Evolutionary conservation across 1,140 invertebrate species (phyloP).

Genomic region (Atta texana): DNA sequence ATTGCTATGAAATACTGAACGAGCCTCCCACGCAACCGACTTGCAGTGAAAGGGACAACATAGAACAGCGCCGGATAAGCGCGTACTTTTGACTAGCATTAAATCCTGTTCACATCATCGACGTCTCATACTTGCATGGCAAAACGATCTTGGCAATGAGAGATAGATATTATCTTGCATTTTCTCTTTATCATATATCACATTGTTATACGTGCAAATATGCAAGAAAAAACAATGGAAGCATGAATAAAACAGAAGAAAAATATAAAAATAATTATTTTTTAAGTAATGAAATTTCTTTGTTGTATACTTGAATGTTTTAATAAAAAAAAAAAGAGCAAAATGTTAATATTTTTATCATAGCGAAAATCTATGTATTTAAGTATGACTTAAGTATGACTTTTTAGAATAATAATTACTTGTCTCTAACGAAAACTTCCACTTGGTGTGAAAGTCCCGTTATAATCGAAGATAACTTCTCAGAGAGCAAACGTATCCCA

Average conservation of each 20-base stretch:
- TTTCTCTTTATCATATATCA: background rate
- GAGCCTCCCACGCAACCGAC: conserved; percentile 79
- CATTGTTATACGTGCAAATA: background rate
- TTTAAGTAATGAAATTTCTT: background rate
- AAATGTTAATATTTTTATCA: background rate
- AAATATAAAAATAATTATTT: background rate
- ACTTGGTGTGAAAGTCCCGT: conserved; percentile 54
- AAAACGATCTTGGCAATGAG: conserved; percentile 57
- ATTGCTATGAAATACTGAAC: conserved; percentile 77
- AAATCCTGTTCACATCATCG: conserved; percentile 64
- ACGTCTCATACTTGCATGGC: background rate
- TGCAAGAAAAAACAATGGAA: background rate
- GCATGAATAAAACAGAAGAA: background rate
- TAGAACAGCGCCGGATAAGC: conserved; percentile 72
- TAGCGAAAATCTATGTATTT: background rate
- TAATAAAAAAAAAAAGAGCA: background rate
- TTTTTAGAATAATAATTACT: background rate
- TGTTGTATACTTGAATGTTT: background rate
- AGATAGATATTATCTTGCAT: background rate
- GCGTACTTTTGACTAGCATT: conserved; percentile 71
- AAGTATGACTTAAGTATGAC: background rate
- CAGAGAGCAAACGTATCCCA: conserved; percentile 60
- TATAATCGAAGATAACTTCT: conserved; percentile 59
- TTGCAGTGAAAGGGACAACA: conserved; percentile 81
- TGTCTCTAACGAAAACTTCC: conserved; percentile 46